These are phyloP conservation scores for Brachymystax lenok DNA, from an alignment of 2,797 vertebrate genomes.

Conservation along the genomic window DNA sequence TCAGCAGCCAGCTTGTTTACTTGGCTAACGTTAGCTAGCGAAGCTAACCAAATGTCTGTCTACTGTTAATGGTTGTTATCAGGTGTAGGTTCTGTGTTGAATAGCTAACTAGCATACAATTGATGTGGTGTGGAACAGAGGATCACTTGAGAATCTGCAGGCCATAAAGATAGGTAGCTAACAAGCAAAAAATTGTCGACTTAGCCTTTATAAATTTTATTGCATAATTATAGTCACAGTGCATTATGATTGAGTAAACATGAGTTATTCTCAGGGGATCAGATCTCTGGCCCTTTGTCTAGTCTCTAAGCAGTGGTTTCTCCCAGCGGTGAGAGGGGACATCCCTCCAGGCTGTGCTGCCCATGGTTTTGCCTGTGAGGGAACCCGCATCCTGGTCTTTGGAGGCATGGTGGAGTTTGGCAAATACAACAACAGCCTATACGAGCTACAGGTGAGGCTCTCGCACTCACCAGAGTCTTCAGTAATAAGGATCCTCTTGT, in stretches of 20 bases:
- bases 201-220: too few species aligned
- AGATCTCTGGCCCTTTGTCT: background rate
- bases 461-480: too few species aligned
- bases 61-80: too few species aligned
- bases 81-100: too few species aligned
- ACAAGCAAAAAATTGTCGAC: background rate
- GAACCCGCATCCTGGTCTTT: conserved; percentile 91
- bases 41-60: too few species aligned
- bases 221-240: too few species aligned
- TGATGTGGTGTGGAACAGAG: too few species aligned
- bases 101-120: too few species aligned
- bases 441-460: conserved; percentile 90
- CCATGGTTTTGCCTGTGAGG: conserved; percentile 94
- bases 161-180: background rate
- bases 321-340: conserved; percentile 96
- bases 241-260: too few species aligned
- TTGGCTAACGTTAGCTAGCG: too few species aligned
- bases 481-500: background rate
- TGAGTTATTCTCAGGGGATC: background rate
- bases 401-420: conserved; percentile 98
- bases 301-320: conserved; percentile 97
- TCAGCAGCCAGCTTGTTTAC: too few species aligned
- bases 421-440: conserved; percentile 92
- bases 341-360: conserved; percentile 97
- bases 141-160: too few species aligned